A percentile compares a stretch with the other conserved stretches of the same genome.
Evolutionary conservation across 2,888 invertebrate species (phyloP).

Genomic region (Gari tellinella): DNA sequence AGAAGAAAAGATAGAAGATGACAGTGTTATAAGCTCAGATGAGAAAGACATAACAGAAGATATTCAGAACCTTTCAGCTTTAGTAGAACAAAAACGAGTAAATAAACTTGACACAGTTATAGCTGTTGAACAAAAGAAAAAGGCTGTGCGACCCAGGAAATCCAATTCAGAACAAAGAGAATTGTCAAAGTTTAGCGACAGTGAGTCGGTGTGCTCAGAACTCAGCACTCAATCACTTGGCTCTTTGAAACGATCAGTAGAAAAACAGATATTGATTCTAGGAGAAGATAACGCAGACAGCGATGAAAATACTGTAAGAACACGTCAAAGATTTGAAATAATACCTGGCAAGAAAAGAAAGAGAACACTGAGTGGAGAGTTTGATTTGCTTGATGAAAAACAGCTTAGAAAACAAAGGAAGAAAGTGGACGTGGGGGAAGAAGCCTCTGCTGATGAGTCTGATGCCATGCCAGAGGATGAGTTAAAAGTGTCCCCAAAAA

Average conservation of each 20-base stretch:
- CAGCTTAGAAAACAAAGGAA: conserved; percentile 46
- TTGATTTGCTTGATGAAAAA: conserved; percentile 60
- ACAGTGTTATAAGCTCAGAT: too few relatives aligned
- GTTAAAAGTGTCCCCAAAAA: conserved; percentile 5
- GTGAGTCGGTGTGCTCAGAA: conserved; percentile 56
- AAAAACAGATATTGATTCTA: conserved; percentile 44
- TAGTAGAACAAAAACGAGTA: conserved; percentile 27
- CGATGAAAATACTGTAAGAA: conserved; percentile 44
- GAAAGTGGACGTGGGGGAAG: conserved; percentile 10
- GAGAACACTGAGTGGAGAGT: conserved; percentile 68
- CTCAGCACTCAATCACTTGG: conserved; percentile 36
- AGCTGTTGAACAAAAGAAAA: background rate
- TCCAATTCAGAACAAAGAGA: conserved; percentile 27
- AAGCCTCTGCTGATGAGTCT: background rate
- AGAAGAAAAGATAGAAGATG: too few relatives aligned
- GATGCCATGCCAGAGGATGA: conserved; percentile 16
- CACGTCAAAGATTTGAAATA: conserved; percentile 54
- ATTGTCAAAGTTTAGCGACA: conserved; percentile 46
- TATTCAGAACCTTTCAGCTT: conserved; percentile 35
- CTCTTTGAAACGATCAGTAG: conserved; percentile 34
- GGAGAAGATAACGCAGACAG: conserved; percentile 49
- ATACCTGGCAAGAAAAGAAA: conserved; percentile 62
- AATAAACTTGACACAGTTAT: conserved; percentile 10
- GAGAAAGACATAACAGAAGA: background rate
- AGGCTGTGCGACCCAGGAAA: conserved; percentile 10